phyloP scores from a whole-genome alignment of 2,113 vertebrate genomes.

The Coptodon rendalli region DNA sequence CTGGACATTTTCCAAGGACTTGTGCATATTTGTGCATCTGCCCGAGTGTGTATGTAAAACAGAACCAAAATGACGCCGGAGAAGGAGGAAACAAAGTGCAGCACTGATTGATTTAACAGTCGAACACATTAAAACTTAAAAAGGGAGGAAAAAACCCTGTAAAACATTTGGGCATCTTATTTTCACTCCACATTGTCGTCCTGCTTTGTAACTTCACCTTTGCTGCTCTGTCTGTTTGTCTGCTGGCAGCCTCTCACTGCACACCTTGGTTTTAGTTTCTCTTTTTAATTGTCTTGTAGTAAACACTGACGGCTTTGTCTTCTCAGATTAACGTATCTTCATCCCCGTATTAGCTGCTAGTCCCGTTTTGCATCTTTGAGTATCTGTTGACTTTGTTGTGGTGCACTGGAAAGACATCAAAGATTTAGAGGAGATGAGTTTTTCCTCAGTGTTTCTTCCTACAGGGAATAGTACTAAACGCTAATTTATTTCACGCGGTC shows the following conservation, averaged over 20 bases:
- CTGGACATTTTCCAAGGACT: conserved; percentile 4
- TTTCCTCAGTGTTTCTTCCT: neutral
- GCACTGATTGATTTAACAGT: conserved; percentile 20
- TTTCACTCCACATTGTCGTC: neutral
- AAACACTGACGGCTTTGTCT: neutral
- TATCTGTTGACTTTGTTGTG: neutral
- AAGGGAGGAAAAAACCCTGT: neutral
- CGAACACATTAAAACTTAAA: conserved; percentile 5
- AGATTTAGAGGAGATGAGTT: neutral
- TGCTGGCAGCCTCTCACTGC: neutral
- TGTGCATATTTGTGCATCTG: neutral
- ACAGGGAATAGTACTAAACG: neutral
- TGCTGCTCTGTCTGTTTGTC: neutral
- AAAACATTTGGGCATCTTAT: neutral
- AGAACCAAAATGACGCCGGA: neutral
- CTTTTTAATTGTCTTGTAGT: neutral
- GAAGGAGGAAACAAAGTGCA: neutral
- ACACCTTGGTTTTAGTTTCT: neutral
- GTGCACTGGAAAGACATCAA: neutral
- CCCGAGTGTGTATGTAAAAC: neutral
- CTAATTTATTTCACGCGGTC: conserved; percentile 12
- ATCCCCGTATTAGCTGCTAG: neutral
- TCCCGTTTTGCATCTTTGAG: neutral
- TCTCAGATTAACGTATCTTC: neutral
- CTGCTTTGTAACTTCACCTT: neutral